phyloP scores from a whole-genome alignment of 2,888 invertebrate genomes.

The Tolmerus cingulatus region DNA sequence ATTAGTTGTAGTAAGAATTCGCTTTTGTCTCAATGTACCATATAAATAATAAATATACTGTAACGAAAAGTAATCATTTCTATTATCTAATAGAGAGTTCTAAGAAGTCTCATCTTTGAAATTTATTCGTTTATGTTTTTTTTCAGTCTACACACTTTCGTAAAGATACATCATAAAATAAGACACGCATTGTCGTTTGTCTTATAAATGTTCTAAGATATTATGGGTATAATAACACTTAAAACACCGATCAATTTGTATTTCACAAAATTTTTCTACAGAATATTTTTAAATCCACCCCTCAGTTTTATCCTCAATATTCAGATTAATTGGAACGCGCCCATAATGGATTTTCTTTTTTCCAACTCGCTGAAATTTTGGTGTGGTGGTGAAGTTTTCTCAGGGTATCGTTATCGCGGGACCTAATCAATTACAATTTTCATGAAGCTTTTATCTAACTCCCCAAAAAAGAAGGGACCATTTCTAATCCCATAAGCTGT shows the following conservation, averaged over 20 bases:
- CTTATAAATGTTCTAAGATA: neutral
- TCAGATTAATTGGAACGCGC: neutral
- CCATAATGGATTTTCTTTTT: neutral
- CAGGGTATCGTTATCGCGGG: neutral
- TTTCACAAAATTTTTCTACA: neutral
- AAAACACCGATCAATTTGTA: neutral
- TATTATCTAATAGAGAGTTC: too few species aligned
- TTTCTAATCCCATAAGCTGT: neutral
- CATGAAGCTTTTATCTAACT: neutral
- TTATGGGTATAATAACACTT: neutral
- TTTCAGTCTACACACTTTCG: too few species aligned
- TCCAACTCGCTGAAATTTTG: neutral
- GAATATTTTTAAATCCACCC: neutral
- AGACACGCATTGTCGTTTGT: neutral
- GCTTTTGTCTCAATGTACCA: too few species aligned
- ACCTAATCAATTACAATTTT: neutral
- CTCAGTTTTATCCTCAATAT: neutral
- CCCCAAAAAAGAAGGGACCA: neutral
- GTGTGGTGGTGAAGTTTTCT: neutral
- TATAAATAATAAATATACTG: too few species aligned
- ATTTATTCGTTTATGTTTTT: too few species aligned
- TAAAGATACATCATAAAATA: too few species aligned
- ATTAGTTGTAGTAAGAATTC: too few species aligned
- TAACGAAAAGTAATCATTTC: too few species aligned
- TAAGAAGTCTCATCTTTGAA: too few species aligned